These are phyloP conservation scores for Malurus splendens DNA, from an alignment of 2,797 vertebrate genomes.

Conservation along the genomic window DNA sequence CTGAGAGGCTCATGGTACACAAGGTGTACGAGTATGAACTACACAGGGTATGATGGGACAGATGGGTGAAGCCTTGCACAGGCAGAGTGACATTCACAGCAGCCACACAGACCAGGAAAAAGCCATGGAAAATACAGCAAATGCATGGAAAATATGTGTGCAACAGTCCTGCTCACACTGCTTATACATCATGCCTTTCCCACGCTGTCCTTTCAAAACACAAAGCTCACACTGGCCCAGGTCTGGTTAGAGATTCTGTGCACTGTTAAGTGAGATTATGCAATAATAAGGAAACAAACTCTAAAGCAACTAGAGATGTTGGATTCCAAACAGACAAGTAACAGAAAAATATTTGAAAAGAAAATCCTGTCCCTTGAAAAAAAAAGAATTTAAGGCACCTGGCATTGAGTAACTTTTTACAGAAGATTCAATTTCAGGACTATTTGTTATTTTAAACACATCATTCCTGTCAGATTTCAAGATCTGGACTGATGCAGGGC, in stretches of 20 bases:
- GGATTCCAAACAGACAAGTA: background rate
- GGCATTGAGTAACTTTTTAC: background rate
- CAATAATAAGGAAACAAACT: background rate
- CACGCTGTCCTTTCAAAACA: background rate
- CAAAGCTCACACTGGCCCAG: background rate
- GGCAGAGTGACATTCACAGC: background rate
- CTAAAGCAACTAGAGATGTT: background rate
- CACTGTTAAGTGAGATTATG: background rate
- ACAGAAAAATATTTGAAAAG: background rate
- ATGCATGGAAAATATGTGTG: rapidly evolving
- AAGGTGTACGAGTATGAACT: background rate
- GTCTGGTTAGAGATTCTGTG: background rate
- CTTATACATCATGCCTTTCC: background rate
- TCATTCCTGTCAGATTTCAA: background rate
- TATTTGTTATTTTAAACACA: background rate
- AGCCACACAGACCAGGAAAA: background rate
- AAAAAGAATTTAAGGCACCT: background rate
- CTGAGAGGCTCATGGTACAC: background rate
- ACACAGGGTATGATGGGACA: rapidly evolving
- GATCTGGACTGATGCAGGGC: background rate
- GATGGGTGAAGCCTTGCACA: background rate
- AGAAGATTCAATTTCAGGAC: background rate
- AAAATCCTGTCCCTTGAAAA: background rate
- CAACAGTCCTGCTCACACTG: background rate
- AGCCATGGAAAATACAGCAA: background rate